phyloP scores from a whole-genome alignment of 2,888 invertebrate genomes.

The Nemapogon koenigi region DNA sequence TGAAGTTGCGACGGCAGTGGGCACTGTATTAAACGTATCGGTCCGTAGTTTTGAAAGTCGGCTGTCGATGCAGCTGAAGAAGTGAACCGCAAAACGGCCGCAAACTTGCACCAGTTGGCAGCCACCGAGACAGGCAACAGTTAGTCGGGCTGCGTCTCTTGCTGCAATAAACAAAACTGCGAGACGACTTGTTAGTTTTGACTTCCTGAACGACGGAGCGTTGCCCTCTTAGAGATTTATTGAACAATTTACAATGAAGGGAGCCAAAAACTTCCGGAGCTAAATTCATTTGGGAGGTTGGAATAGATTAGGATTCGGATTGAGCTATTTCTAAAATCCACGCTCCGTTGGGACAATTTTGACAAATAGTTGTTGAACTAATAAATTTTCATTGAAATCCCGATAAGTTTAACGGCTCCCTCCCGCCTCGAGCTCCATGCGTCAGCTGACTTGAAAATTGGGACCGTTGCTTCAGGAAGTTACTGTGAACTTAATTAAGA shows the following conservation, averaged over 20 bases:
- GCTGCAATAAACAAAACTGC: conserved; percentile 3
- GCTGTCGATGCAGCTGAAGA: conserved; percentile 34
- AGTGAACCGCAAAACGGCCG: conserved; percentile 46
- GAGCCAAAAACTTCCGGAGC: conserved; percentile 4
- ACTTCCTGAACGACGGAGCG: not conserved
- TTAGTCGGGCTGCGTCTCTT: conserved; percentile 22
- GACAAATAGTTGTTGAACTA: conserved; percentile 57
- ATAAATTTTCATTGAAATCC: conserved; percentile 60
- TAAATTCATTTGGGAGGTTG: conserved; percentile 4
- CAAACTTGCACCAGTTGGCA: conserved; percentile 44
- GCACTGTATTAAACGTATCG: conserved; percentile 48
- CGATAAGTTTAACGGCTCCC: conserved; percentile 34
- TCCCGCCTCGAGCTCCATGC: conserved; percentile 18
- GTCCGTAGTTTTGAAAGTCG: conserved; percentile 47
- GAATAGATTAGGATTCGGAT: conserved; percentile 6
- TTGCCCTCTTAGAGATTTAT: conserved; percentile 4
- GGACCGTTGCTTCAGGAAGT: conserved; percentile 41
- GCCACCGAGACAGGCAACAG: conserved; percentile 50
- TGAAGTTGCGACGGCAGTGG: conserved; percentile 43
- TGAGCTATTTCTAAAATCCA: conserved; percentile 9
- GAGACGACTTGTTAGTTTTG: conserved; percentile 2
- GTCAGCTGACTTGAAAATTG: conserved; percentile 46
- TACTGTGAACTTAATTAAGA: conserved; percentile 54
- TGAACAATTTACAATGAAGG: conserved; percentile 3
- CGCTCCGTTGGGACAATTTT: conserved; percentile 34